Conservation (phyloP, 2,113 vertebrate species). For the Laticauda laticaudata region DNA sequence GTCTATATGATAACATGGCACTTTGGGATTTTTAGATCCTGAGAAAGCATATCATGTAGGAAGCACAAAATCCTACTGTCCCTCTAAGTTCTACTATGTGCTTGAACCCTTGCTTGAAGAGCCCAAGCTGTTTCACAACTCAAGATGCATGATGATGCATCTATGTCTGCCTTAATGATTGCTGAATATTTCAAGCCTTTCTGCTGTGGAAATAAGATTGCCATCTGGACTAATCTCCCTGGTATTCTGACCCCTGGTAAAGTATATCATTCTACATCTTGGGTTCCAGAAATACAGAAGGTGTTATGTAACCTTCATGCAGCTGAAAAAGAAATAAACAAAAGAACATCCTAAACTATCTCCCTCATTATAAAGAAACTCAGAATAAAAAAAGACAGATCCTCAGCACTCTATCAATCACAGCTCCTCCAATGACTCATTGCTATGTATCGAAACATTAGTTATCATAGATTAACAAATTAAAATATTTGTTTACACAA, state of each 20-base stretch:
- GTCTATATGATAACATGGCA: neutral
- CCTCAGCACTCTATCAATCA: neutral
- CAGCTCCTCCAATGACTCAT: neutral
- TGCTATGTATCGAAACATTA: neutral
- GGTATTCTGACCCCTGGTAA: neutral
- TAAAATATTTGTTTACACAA: neutral
- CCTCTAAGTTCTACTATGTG: neutral
- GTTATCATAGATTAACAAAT: neutral
- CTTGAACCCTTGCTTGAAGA: neutral
- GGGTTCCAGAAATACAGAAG: neutral
- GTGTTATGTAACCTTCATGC: neutral
- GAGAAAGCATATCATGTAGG: neutral
- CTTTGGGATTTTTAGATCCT: neutral
- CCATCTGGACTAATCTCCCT: neutral
- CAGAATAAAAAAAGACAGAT: neutral
- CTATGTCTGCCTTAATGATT: neutral
- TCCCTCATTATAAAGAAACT: neutral
- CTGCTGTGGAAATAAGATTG: neutral
- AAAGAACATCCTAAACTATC: neutral
- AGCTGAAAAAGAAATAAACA: neutral
- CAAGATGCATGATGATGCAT: neutral
- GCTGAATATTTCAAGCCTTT: neutral
- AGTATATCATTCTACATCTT: neutral
- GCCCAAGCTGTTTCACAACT: neutral
- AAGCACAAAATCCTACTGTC: neutral